phyloP scores from a whole-genome alignment of 2,888 invertebrate species.

The Exocentrus adspersus region DNA sequence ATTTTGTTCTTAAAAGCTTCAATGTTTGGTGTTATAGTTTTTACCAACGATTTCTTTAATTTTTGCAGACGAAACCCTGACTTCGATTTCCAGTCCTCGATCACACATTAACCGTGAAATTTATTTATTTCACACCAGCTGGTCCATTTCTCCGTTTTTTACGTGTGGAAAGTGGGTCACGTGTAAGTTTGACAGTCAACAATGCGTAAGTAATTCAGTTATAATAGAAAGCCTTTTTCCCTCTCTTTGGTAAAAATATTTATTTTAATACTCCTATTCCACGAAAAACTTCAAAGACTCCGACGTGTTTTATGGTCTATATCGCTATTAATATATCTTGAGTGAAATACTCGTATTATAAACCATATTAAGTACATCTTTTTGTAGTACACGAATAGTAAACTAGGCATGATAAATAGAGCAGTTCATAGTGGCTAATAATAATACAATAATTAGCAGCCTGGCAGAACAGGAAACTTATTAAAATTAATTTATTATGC shows the following conservation, averaged over 20 bases:
- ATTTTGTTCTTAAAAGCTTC: too few relatives aligned
- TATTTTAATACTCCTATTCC: constrained; percentile 1
- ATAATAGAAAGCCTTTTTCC: constrained; percentile 4
- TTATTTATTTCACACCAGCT: constrained; percentile 10
- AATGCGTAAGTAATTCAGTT: constrained; percentile 10
- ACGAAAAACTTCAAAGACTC: constrained; percentile 7
- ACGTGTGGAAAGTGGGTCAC: constrained; percentile 4
- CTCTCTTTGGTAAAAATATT: constrained; percentile 11
- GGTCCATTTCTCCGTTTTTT: neutral
- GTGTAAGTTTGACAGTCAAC: constrained; percentile 3
- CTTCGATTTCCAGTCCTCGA: neutral
- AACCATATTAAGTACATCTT: neutral
- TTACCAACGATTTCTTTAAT: too few relatives aligned
- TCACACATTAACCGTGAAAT: constrained; percentile 11
- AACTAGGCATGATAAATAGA: too few relatives aligned
- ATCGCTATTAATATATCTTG: neutral
- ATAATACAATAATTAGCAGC: too few relatives aligned
- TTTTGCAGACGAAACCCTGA: neutral
- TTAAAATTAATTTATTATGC: too few relatives aligned
- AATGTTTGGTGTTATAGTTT: too few relatives aligned
- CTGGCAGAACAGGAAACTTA: too few relatives aligned
- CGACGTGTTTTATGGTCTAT: neutral
- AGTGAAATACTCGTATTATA: neutral
- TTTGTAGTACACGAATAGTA: neutral
- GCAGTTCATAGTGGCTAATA: neutral